Conservation (phyloP, 2,888 invertebrate genomes). For the Leptogaster cylindrica region DNA sequence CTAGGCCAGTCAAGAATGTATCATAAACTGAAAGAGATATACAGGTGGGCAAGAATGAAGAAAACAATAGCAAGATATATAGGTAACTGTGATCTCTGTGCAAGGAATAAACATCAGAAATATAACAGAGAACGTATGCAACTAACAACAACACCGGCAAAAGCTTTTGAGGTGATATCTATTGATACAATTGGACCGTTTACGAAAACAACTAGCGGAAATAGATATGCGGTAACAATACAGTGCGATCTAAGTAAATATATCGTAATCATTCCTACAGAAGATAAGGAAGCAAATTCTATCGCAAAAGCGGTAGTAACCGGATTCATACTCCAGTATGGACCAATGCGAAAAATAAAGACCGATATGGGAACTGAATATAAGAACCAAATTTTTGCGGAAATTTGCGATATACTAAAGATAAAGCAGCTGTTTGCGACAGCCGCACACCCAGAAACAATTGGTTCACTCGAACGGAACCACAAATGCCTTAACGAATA, state of each 20-base stretch:
- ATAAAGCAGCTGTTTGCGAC: not conserved
- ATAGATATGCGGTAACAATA: not conserved
- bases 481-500: too few relatives aligned
- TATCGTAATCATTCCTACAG: not conserved
- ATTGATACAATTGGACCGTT: not conserved
- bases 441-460: not conserved
- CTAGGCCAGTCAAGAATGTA: too few relatives aligned
- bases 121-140: not conserved
- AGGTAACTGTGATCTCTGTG: too few relatives aligned
- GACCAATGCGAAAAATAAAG: not conserved
- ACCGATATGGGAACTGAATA: too few relatives aligned
- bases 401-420: too few relatives aligned
- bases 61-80: too few relatives aligned
- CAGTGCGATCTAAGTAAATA: too few relatives aligned
- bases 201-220: not conserved
- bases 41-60: too few relatives aligned
- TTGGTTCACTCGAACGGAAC: too few relatives aligned
- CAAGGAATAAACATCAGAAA: not conserved
- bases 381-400: too few relatives aligned
- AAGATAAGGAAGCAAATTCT: not conserved
- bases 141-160: not conserved
- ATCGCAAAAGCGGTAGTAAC: not conserved
- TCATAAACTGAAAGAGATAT: too few relatives aligned
- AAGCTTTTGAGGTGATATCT: not conserved
- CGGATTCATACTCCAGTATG: not conserved